Conservation (phyloP, 1,140 invertebrate genomes). For the Atopsyche davidsoni region DNA sequence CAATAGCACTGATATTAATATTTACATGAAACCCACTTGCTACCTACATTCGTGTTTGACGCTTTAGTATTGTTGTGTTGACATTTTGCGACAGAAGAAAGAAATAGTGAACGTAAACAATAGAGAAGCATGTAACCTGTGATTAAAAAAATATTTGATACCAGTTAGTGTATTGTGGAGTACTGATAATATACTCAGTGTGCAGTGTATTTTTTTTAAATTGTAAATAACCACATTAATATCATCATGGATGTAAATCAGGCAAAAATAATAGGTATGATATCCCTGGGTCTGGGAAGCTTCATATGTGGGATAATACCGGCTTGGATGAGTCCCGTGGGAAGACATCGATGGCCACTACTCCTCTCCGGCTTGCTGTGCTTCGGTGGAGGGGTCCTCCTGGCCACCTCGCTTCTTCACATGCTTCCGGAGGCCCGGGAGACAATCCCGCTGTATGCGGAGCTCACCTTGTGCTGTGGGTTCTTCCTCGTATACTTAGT, state of each 20-base stretch:
- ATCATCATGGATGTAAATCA: conserved; percentile 48
- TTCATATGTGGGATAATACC: conserved; percentile 64
- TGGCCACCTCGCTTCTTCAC: conserved; percentile 76
- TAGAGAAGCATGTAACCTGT: no score
- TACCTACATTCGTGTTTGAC: no score
- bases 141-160: no score
- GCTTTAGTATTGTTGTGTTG: no score
- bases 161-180: no score
- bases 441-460: conserved; percentile 52
- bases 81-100: no score
- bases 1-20: no score
- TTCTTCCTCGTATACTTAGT: conserved; percentile 76
- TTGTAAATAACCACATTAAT: no score
- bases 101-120: no score
- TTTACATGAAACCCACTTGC: no score
- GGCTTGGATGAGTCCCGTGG: conserved; percentile 50
- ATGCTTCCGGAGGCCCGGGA: conserved; percentile 74
- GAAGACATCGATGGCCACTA: conserved; percentile 50
- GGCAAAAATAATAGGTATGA: conserved; percentile 65
- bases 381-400: conserved; percentile 77
- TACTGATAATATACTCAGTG: no score
- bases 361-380: conserved; percentile 63
- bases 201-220: no score
- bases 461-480: conserved; percentile 65
- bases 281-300: conserved; percentile 59